Evolutionary conservation across 2,888 invertebrate genomes (phyloP).

Genomic region (Merodon equestris): DNA sequence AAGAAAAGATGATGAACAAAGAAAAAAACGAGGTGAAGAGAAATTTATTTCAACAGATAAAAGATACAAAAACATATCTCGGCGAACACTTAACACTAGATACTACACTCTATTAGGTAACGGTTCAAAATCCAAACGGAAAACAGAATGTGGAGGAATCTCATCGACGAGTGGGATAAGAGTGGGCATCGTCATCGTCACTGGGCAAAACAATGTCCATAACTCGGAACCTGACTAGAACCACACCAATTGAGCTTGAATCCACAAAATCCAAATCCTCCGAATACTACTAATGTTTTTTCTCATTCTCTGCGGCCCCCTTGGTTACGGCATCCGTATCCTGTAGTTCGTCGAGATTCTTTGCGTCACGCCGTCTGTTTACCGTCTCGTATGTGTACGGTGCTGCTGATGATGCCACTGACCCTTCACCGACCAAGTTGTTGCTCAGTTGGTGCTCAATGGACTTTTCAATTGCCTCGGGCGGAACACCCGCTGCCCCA

Average conservation of each 20-base stretch:
- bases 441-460: conserved; percentile 56
- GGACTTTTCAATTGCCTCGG: conserved; percentile 46
- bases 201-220: conserved; percentile 37
- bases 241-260: conserved; percentile 45
- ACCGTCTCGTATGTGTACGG: conserved; percentile 40
- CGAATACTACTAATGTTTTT: conserved; percentile 30
- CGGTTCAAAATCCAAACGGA: conserved; percentile 11
- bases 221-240: conserved; percentile 63
- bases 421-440: conserved; percentile 40
- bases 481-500: conserved; percentile 29
- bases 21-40: conserved; percentile 15
- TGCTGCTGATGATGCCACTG: too few species aligned
- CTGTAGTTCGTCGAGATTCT: conserved; percentile 18
- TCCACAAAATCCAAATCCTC: conserved; percentile 3
- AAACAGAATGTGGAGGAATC: conserved; percentile 12
- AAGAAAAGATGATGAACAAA: too few species aligned
- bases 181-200: conserved; percentile 9
- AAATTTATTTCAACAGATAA: conserved; percentile 39
- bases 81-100: conserved; percentile 10
- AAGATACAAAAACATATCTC: conserved; percentile 36
- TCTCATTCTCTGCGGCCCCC: conserved; percentile 1
- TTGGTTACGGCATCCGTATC: background rate
- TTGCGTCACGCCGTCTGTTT: conserved; percentile 46
- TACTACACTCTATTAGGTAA: too few species aligned
- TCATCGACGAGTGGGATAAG: conserved; percentile 7